A percentile compares a stretch with the other conserved stretches of the same genome.
Evolutionary conservation across 2,113 vertebrate genomes (phyloP).

Genomic region (Falcunculus frontatus): DNA sequence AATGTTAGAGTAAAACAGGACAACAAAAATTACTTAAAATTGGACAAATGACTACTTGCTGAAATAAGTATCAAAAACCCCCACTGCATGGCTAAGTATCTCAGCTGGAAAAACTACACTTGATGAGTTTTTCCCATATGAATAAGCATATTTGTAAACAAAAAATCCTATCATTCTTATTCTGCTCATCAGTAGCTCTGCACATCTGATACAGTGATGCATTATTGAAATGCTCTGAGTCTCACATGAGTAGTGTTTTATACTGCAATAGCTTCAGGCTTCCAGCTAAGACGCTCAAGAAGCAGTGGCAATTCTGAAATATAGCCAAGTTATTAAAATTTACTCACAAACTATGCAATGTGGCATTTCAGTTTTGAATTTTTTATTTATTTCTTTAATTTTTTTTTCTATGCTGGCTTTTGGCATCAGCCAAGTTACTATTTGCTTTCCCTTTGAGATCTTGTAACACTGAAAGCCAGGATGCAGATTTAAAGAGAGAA

Average conservation of each 20-base stretch:
- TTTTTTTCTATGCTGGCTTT: background rate
- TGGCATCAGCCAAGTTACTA: background rate
- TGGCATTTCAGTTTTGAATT: accelerated
- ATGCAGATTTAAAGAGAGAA: background rate
- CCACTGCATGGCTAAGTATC: background rate
- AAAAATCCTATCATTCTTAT: background rate
- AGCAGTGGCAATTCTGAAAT: background rate
- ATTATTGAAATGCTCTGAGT: background rate
- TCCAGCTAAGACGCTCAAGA: background rate
- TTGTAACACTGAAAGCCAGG: background rate
- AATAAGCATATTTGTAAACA: background rate
- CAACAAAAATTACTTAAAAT: background rate
- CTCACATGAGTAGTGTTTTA: background rate
- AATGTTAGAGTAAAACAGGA: background rate
- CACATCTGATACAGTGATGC: background rate
- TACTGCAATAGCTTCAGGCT: background rate
- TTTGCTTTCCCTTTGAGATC: background rate
- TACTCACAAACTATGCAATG: background rate
- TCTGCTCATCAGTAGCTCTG: background rate
- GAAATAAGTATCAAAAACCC: background rate
- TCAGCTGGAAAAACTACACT: background rate
- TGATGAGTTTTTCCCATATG: background rate
- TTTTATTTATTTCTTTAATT: background rate
- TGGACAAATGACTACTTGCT: background rate
- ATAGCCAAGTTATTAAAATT: background rate